Evolutionary conservation across 1,140 invertebrate genomes (phyloP).

Genomic region (Bombyx mandarina): DNA sequence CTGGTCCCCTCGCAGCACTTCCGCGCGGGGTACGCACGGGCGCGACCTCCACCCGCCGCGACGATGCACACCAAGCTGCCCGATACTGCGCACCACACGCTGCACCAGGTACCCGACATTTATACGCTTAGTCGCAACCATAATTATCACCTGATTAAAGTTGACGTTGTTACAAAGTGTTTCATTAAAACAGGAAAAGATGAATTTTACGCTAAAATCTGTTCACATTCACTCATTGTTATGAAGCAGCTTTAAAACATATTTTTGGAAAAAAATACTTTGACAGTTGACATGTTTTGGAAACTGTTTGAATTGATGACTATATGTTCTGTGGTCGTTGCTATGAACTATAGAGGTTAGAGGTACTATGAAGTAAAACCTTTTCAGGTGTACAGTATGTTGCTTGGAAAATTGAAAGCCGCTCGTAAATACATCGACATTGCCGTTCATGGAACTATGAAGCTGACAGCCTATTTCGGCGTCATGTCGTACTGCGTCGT

Average conservation of each 20-base stretch:
- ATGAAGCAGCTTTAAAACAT: background rate
- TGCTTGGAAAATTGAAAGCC: constrained; percentile 82
- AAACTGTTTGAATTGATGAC: background rate
- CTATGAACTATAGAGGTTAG: background rate
- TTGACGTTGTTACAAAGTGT: background rate
- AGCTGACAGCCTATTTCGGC: constrained; percentile 92
- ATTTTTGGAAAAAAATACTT: background rate
- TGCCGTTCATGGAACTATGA: constrained; percentile 88
- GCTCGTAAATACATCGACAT: constrained; percentile 90
- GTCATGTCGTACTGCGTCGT: constrained; percentile 92
- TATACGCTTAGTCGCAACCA: too few relatives aligned
- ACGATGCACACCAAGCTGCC: constrained; percentile 41
- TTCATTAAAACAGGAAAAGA: too few relatives aligned
- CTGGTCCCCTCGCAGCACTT: constrained; percentile 91
- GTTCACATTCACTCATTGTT: too few relatives aligned
- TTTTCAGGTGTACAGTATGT: constrained; percentile 80
- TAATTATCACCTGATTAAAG: too few relatives aligned
- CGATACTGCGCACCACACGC: constrained; percentile 81
- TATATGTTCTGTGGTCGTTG: background rate
- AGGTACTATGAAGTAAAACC: too few relatives aligned
- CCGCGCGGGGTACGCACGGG: constrained; percentile 81
- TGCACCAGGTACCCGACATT: constrained; percentile 77
- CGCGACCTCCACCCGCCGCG: constrained; percentile 46
- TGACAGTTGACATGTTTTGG: background rate
- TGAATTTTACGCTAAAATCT: too few relatives aligned